phyloP scores from a whole-genome alignment of 2,797 vertebrate species.

The Eleutherodactylus coqui region DNA sequence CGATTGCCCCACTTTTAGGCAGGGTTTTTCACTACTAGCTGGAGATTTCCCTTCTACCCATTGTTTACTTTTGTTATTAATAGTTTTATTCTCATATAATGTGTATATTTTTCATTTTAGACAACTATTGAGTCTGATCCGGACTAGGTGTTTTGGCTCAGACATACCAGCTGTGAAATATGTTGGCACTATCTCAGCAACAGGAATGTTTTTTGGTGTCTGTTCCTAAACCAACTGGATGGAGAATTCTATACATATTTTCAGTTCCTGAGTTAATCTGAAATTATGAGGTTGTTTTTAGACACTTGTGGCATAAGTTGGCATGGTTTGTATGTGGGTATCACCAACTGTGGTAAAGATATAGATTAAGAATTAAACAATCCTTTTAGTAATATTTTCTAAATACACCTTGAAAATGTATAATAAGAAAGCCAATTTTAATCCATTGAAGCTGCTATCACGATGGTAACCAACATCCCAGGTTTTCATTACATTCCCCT shows the following conservation, averaged over 20 bases:
- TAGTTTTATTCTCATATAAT: too few relatives aligned
- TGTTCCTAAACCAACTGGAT: background rate
- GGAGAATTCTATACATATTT: background rate
- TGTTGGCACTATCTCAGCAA: background rate
- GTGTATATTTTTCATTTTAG: too few relatives aligned
- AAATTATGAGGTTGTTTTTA: too few relatives aligned
- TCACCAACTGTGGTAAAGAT: background rate
- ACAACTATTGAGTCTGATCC: too few relatives aligned
- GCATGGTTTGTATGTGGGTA: background rate
- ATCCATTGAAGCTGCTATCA: background rate
- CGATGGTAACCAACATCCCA: background rate
- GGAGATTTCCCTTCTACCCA: too few relatives aligned
- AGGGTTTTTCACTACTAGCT: too few relatives aligned
- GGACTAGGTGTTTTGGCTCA: too few relatives aligned
- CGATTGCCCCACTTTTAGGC: too few relatives aligned
- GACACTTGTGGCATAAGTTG: background rate
- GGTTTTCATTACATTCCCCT: constrained; percentile 6
- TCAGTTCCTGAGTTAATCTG: too few relatives aligned
- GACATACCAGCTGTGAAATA: background rate
- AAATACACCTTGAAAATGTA: background rate
- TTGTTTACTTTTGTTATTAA: too few relatives aligned
- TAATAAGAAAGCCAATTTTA: background rate
- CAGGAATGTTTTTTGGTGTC: background rate
- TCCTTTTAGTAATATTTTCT: background rate
- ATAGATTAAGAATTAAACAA: background rate